Percentiles rank a stretch among this genome's conserved stretches.
phyloP scores from a whole-genome alignment of 23 tunicate species.

The Halocynthia aurantium region DNA sequence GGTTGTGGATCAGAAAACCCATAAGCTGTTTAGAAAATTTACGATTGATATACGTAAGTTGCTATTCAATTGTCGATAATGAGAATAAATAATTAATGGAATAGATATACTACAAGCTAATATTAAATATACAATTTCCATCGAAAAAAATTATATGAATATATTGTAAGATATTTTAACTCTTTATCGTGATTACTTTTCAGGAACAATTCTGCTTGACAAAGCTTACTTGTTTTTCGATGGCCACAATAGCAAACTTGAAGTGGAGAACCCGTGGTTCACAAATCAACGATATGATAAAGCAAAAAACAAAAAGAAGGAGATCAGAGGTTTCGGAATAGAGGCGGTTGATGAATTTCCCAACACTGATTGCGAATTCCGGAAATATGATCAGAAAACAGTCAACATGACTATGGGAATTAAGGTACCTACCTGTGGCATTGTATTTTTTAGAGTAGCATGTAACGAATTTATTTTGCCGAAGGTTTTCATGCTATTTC shows the following conservation, averaged over 20 bases:
- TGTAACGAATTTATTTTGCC: too few species aligned
- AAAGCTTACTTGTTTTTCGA: neutral
- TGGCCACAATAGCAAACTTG: neutral
- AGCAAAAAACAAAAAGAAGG: neutral
- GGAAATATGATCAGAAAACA: neutral
- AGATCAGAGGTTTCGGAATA: slow-evolving; percentile 13
- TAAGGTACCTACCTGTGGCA: neutral
- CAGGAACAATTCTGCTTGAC: neutral
- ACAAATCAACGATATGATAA: neutral
- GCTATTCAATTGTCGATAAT: too few species aligned
- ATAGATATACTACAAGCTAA: neutral
- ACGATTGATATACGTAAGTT: slow-evolving; percentile 52
- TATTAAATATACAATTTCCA: slow-evolving; percentile 1
- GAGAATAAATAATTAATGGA: too few species aligned
- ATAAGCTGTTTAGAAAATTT: slow-evolving; percentile 36
- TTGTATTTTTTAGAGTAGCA: too few species aligned
- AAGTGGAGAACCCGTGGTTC: slow-evolving; percentile 15
- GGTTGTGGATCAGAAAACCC: slow-evolving; percentile 3
- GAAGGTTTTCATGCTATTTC: too few species aligned
- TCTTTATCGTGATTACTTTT: too few species aligned
- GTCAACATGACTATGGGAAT: neutral
- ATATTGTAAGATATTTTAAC: neutral
- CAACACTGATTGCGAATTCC: slow-evolving; percentile 1
- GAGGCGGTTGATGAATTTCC: neutral
- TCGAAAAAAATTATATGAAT: slow-evolving; percentile 2